Evolutionary conservation across 2,113 vertebrate species (phyloP).

Genomic region (Dasyornis broadbenti): DNA sequence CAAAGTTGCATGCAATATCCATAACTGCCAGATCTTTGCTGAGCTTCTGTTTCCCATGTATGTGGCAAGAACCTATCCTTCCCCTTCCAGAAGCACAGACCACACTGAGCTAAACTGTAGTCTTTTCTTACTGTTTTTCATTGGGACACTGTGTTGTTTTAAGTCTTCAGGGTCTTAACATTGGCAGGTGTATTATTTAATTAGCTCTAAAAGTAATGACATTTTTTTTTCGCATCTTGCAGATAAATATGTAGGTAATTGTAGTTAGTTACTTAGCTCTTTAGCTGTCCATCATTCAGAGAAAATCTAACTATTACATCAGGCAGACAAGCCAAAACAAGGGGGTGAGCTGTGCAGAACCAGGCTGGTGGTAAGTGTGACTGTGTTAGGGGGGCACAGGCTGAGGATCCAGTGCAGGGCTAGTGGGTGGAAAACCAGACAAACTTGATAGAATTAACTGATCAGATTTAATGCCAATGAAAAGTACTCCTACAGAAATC

Average conservation of each 20-base stretch:
- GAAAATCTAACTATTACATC: neutral
- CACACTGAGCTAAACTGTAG: neutral
- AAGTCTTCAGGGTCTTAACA: neutral
- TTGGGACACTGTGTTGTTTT: neutral
- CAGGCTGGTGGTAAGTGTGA: neutral
- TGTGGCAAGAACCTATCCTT: neutral
- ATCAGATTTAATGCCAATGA: neutral
- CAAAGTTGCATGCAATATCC: rapidly evolving
- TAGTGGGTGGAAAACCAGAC: neutral
- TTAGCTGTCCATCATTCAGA: neutral
- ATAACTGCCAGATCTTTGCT: neutral
- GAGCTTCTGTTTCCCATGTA: neutral
- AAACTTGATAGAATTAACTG: neutral
- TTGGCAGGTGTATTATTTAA: neutral
- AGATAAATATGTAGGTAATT: neutral
- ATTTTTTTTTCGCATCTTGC: neutral
- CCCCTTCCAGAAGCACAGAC: neutral
- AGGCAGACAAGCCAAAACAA: neutral
- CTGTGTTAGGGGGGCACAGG: neutral
- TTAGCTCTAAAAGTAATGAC: neutral
- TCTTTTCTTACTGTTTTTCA: neutral
- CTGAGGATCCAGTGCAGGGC: neutral
- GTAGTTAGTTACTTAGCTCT: neutral
- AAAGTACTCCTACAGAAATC: neutral
- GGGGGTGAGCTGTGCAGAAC: neutral